Percentiles rank a stretch among this genome's conserved stretches.
Conservation (phyloP, 2,888 invertebrate species). For the Epicampocera succincta region DNA sequence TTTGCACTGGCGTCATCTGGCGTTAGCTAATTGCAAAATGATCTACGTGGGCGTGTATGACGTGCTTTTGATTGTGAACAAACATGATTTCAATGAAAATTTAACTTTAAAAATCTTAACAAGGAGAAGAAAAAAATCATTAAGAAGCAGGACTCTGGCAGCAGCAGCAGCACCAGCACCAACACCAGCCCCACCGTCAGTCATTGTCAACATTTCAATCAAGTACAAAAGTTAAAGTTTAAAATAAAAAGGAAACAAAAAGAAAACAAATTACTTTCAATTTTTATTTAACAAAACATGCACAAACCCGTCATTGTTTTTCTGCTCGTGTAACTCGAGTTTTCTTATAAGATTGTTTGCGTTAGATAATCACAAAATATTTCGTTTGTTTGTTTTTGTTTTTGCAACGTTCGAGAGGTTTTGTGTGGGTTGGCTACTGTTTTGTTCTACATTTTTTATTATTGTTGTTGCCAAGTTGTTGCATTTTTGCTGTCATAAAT, state of each 20-base stretch:
- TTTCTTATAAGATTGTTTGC: slow-evolving; percentile 44
- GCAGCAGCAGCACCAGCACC: too few species aligned
- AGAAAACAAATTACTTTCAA: slow-evolving; percentile 52
- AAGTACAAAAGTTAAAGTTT: slow-evolving; percentile 48
- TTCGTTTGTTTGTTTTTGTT: slow-evolving; percentile 12
- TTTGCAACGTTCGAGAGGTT: not conserved
- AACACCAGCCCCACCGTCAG: not conserved
- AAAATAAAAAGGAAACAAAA: slow-evolving; percentile 24
- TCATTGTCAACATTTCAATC: slow-evolving; percentile 38
- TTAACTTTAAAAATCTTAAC: slow-evolving; percentile 15
- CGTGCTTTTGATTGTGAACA: slow-evolving; percentile 62
- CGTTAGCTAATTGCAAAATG: slow-evolving; percentile 68
- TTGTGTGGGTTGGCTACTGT: slow-evolving; percentile 65
- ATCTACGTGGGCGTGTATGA: slow-evolving; percentile 63
- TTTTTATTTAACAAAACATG: slow-evolving; percentile 46
- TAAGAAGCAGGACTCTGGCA: slow-evolving; percentile 31
- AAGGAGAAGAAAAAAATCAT: not conserved
- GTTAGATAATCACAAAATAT: slow-evolving; percentile 33
- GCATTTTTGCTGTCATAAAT: slow-evolving; percentile 60
- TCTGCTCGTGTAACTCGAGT: slow-evolving; percentile 17
- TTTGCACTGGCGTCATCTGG: slow-evolving; percentile 65
- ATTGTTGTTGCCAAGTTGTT: slow-evolving; percentile 11
- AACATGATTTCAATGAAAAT: slow-evolving; percentile 59
- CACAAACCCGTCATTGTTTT: slow-evolving; percentile 10
- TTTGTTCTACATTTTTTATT: slow-evolving; percentile 59